Base-by-base conservation (phyloP, 2,797 vertebrate genomes). In the Carcharodon carcharias region DNA sequence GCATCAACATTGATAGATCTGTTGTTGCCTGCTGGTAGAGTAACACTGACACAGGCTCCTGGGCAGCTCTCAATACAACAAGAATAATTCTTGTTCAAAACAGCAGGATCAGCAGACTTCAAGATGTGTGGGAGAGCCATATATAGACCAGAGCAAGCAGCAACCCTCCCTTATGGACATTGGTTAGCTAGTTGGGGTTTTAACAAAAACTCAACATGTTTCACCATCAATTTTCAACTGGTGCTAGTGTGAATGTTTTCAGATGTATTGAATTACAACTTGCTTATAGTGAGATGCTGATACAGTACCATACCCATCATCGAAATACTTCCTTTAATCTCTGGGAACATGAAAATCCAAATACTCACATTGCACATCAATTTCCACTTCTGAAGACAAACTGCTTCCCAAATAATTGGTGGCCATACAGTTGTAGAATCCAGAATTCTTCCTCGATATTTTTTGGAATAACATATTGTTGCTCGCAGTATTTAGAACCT, bases 351-450 rank as follows among this genome's bases (percentile, higher is more conserved):
- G 35, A 16, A 50, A 88, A 85, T 77, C 35, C 40, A 91, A 96
- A n/a, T 96, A 96, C 97, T 97, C 96, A 97, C 97, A 45, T 0
- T 8, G 0, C 4, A 97, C 31, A 54, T 7, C n/a, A 96, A 97
- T 67, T 0, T 0, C 0, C 0, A 91, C 26, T 96, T 96, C n/a
- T 0, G 0, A 0, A 96, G 97, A 97, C 4, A 2, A 0, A 77
- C 54, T 96, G 91, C 0, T 0, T n/a, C 97, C 97, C 96, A 87
- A 96, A 0, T 0, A 0, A 87, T 96, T 97, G 0, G 50, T 2
- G 71, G 97, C 96, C 9, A 0, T 12, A 97, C 97, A 98, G 96
- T 0, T 0, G 96, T 97, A 98, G 0, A 0, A 0, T 23, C 97
- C 97, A 4, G 0, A 0, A 0, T 40, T 0, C 1, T 0, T 91